Base-by-base conservation (phyloP, 1,140 invertebrate genomes). In the Polypedilum pembai region DNA sequence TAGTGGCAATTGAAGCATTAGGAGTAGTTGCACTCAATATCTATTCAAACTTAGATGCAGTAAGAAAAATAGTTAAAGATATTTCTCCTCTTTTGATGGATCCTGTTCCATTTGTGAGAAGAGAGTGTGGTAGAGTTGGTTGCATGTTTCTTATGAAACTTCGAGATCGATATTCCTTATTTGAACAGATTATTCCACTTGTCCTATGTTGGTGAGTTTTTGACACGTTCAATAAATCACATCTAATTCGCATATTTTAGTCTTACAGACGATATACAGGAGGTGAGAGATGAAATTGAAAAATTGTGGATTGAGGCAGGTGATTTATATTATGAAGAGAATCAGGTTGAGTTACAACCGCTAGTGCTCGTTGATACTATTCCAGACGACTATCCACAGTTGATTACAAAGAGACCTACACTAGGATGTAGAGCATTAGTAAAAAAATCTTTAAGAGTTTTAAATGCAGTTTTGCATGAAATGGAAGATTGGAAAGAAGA, bases 131-230 rank as follows among this genome's bases (percentile, higher is more conserved):
- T 3, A 82, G 87, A 79, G 85, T 91, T 40, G 86, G 89, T 18
- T 88, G 89, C 15, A 79, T 82, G 4, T 92, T 91, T 91, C 78
- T 92, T 21, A 76, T 89, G 17, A 82, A 91, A 24, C 83, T 93
- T 12, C 82, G 83, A 33, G 92, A 94, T 81, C 83, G 92, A 76
- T 94, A 94, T 79, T 92, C 91, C 7, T 93, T 87, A 80, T 92
- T 91, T 82, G 85, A 88, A 76, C 89, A 88, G 80, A 81, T 94
- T 0, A 82, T 94, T 40, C 92, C 92, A 0, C 78, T 94, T 8
- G 82, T 93, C 4, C 79, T 94, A n/a, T 91, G 91, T 66, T 87
- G 89, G 78, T 85, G 83, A 78, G 75, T 41, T 75, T 18, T 33
- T 33, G 24, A 33, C 24, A 33, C 24, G 24, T 33, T 33, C 5